Conservation (phyloP, 2,113 vertebrate genomes). For the Elaphurus davidianus region DNA sequence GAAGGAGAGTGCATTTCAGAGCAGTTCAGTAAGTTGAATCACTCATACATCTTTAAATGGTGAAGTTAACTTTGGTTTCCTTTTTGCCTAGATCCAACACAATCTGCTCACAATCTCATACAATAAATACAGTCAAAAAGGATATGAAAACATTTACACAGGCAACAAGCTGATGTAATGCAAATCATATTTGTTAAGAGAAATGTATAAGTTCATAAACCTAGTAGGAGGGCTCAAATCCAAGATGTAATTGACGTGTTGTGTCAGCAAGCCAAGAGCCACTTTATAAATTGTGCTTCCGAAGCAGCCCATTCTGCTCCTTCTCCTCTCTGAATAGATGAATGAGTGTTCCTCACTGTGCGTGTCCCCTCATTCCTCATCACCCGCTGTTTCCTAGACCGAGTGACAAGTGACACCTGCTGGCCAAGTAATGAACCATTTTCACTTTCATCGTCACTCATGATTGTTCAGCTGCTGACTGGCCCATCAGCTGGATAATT, state of each 20-base stretch:
- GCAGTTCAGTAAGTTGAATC: neutral
- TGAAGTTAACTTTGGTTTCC: neutral
- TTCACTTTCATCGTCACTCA: neutral
- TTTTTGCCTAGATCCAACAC: neutral
- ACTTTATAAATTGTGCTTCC: neutral
- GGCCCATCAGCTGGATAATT: neutral
- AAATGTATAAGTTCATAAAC: conserved; percentile 17
- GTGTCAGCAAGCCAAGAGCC: neutral
- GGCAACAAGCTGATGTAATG: neutral
- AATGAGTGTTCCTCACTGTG: neutral
- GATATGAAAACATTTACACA: neutral
- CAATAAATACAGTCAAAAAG: neutral
- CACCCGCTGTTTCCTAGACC: neutral
- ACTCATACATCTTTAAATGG: neutral
- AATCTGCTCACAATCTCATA: neutral
- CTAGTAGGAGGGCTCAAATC: neutral
- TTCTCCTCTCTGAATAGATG: neutral
- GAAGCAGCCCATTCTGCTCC: neutral
- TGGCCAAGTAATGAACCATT: conserved; percentile 30
- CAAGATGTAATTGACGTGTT: neutral
- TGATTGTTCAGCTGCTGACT: neutral
- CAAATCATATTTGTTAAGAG: conserved; percentile 8
- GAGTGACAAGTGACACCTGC: conserved; percentile 60
- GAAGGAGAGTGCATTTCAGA: neutral
- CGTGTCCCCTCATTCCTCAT: neutral